Percentiles rank a stretch among this genome's conserved stretches.
Evolutionary conservation across 30 jellyfish, hydroid and myxozoan genomes (phyloP).

Genomic region (Catostylus mosaicus): DNA sequence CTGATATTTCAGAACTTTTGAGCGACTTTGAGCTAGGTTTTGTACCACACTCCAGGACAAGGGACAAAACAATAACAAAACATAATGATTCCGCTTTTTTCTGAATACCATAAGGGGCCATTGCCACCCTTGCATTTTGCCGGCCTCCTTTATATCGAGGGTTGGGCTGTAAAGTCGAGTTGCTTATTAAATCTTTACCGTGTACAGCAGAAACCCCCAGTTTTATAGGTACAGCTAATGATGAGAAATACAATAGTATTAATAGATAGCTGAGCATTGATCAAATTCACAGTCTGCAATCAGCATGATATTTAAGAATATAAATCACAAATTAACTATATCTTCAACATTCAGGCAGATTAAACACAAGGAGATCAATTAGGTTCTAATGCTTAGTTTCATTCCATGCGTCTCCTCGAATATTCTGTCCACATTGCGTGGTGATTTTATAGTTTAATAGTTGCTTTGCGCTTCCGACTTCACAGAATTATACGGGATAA

Average conservation of each 20-base stretch:
- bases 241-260: neutral
- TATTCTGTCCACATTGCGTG: conserved; percentile 4
- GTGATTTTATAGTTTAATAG: conserved; percentile 1
- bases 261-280: neutral
- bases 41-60: too few relatives aligned
- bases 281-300: neutral
- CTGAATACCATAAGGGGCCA: too few relatives aligned
- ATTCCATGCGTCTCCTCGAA: conserved; percentile 8
- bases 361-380: conserved; percentile 5
- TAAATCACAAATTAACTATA: neutral
- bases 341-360: conserved; percentile 5
- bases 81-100: too few relatives aligned
- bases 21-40: too few relatives aligned
- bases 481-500: neutral
- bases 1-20: too few relatives aligned
- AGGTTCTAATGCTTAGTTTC: conserved; percentile 13
- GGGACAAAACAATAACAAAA: too few relatives aligned
- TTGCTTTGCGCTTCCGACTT: conserved; percentile 15
- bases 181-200: too few relatives aligned
- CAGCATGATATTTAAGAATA: conserved; percentile 4
- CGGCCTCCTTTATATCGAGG: too few relatives aligned
- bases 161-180: too few relatives aligned
- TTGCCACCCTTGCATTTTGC: too few relatives aligned
- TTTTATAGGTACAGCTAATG: neutral
- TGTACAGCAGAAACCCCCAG: conserved; percentile 19